These are phyloP conservation scores for Ochlodes sylvanus DNA, from an alignment of 2,888 invertebrate genomes.

Conservation along the genomic window DNA sequence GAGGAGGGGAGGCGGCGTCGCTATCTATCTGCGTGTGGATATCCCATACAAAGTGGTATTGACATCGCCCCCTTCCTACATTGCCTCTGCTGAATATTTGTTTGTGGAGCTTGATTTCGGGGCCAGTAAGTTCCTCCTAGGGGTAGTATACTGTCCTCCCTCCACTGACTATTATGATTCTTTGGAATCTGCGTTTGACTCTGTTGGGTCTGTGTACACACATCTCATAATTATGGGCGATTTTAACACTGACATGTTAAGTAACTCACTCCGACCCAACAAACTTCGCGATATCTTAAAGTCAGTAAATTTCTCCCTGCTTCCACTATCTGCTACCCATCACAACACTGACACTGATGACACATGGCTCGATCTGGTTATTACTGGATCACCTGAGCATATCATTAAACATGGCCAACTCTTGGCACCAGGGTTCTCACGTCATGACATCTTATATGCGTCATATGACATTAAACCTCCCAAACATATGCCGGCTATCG, in stretches of 20 bases:
- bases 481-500: neutral
- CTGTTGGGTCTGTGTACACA: neutral
- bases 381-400: neutral
- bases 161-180: neutral
- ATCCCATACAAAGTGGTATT: neutral
- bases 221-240: neutral
- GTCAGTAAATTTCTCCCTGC: neutral
- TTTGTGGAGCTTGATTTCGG: neutral
- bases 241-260: neutral
- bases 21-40: neutral
- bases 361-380: neutral
- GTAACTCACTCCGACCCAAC: neutral
- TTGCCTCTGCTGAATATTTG: neutral
- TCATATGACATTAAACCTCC: neutral
- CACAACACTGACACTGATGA: neutral
- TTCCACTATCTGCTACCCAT: neutral
- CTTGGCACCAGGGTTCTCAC: neutral
- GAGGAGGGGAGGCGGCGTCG: neutral
- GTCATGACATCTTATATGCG: neutral
- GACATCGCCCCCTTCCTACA: neutral
- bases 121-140: neutral
- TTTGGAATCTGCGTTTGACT: neutral
- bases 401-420: neutral
- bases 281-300: neutral
- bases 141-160: neutral